Evolutionary conservation across 2,888 invertebrate genomes (phyloP), one percentile per base, ranked within the genome.

Genomic region (Arrhopalites spinosus): DNA sequence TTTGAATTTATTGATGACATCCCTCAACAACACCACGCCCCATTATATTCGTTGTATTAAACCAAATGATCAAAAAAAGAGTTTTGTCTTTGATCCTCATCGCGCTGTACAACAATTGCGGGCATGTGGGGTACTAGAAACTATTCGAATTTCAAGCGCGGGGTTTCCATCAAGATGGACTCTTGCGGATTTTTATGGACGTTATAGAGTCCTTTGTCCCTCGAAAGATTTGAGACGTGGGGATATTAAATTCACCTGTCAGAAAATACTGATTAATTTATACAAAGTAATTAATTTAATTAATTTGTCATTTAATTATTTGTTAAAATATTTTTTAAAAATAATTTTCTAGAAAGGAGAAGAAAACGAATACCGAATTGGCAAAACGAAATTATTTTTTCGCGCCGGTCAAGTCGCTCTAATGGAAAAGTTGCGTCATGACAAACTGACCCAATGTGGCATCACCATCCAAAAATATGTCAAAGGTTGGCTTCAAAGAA

Each of bases 31-130:
- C 2, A 98, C 99, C 1, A 96, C 96, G 0, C 98, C 98, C 0
- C 98, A 99, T 87, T 99, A 99, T 86, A 95, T 99, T 71, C 90
- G 99, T 29, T 99, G 99, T 86, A 98, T 99, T 84, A 99, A 99
- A 83, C 96, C 96, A 1, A 96, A 96, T 84, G 96, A 96, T 84
- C 88, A 89, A 11, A 96, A 96, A 86, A 86, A 89, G n/a, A 88
- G 94, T 0, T 96, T 96, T 85, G 90, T 90, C 82, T 96, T 95
- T 87, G 93, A 96, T 81, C 90, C 93, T 0, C 89, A 91, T 15
- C 88, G 96, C 81, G 95, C 94, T 27, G 93, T 95, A 0, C 94
- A 95, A 84, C 96, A 96, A 85, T 86, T 96, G 70, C 88, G 99
- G 81, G 99, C 99, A 0, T 99, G 98, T 85, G 99, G 99, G 75